Evolutionary conservation across 2,888 invertebrate genomes (phyloP).

Genomic region (Crocallis elinguaria): DNA sequence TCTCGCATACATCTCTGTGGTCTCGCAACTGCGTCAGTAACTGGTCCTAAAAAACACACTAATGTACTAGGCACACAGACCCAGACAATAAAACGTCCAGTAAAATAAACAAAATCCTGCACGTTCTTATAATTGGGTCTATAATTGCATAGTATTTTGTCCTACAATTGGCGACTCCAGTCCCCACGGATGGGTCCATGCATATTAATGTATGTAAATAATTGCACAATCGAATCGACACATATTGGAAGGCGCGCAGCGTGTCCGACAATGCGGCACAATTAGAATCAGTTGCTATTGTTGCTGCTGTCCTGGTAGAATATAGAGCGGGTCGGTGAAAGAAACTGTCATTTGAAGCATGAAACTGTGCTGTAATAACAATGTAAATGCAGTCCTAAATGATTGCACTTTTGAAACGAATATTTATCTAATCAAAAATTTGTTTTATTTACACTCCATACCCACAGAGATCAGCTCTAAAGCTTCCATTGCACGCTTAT

Average conservation of each 20-base stretch:
- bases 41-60: too few relatives aligned
- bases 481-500: too few relatives aligned
- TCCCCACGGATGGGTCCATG: slow-evolving; percentile 45
- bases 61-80: too few relatives aligned
- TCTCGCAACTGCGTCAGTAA: too few relatives aligned
- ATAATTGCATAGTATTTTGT: slow-evolving; percentile 24
- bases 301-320: slow-evolving; percentile 32
- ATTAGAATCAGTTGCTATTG: slow-evolving; percentile 70
- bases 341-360: slow-evolving; percentile 10
- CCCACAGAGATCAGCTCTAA: too few relatives aligned
- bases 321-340: slow-evolving; percentile 16
- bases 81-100: not conserved
- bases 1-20: too few relatives aligned
- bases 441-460: too few relatives aligned
- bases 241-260: slow-evolving; percentile 48
- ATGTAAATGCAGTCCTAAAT: too few relatives aligned
- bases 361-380: not conserved
- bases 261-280: slow-evolving; percentile 55
- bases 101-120: not conserved
- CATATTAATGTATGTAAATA: slow-evolving; percentile 72
- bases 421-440: too few relatives aligned
- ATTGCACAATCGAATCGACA: slow-evolving; percentile 53
- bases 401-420: too few relatives aligned
- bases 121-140: slow-evolving; percentile 8
- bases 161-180: slow-evolving; percentile 16